Base-by-base conservation (phyloP, 2,888 invertebrate genomes). In the Odontothrips loti region DNA sequence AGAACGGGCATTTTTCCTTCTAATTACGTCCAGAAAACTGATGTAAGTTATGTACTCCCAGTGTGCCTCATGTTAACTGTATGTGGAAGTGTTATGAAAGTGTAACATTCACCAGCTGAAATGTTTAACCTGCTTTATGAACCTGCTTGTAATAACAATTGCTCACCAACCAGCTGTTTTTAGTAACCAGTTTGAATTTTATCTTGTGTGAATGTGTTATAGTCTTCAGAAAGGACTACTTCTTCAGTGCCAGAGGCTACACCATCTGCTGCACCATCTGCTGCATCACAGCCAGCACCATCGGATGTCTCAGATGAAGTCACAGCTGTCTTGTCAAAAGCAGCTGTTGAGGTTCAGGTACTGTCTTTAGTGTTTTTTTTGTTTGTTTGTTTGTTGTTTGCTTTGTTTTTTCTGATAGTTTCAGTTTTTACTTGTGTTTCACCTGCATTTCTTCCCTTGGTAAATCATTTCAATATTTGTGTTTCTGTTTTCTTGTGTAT, bases 1-100 rank as follows among this genome's bases (percentile, higher is more conserved):
- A 91, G 93, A 83, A 91, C 91, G 15, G 99, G 99, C 81, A 97
- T 99, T 84, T 99, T 99, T 89, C 99, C 99, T 0, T 97, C 96
- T 1, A 99, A 98, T 90, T 99, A 99, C 88, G 99, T 96, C 81
- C 94, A 94, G 85, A 92, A 91, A 80, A 92, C 91, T 0, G 91
- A 91, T 84, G 89, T 88, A 48, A 75, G 68, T 75, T 23, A 10
- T 58, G 15, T 17, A 6, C 17, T 51, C 8, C n/a, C 58, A 58
- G 58, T 51, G 51, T 51, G 12, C 9, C 20, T 10, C 80, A 83
- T 82, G 81, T 83, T 84, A 84, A 84, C 34, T 4, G 6, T 43
- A 4, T 43, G 34, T 43, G 34, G 3, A 43, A 43, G 34, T 43
- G 34, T 43, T 43, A 43, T 43, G 6, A 43, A 43, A 4, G 34